Conservation (phyloP, 2,797 vertebrate genomes). For the Semotilus atromaculatus region DNA sequence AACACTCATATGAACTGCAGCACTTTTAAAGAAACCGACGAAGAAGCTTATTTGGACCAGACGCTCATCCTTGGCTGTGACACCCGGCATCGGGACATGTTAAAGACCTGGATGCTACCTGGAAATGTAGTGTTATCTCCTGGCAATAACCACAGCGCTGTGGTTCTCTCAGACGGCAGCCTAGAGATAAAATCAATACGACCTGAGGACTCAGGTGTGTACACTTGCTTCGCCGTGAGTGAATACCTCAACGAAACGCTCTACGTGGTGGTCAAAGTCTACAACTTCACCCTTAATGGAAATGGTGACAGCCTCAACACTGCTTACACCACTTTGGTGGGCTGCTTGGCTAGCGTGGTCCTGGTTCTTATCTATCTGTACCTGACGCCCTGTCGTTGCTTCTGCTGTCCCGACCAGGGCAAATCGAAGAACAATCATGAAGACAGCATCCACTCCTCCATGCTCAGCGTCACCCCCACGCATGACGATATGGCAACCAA, state of each 20-base stretch:
- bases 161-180: conserved; percentile 80
- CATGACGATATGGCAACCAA: conserved; percentile 81
- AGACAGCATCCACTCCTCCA: conserved; percentile 94
- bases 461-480: conserved; percentile 92
- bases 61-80: conserved; percentile 84
- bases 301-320: conserved; percentile 90
- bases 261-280: conserved; percentile 90
- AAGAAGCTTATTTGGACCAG: conserved; percentile 88
- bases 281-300: conserved; percentile 88
- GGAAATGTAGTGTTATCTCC: conserved; percentile 76
- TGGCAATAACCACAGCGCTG: conserved; percentile 80
- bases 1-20: conserved; percentile 88
- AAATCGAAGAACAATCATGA: conserved; percentile 83
- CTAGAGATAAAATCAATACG: conserved; percentile 80
- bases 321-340: conserved; percentile 94
- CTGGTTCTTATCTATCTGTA: conserved; percentile 97
- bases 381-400: conserved; percentile 94
- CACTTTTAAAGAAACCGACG: conserved; percentile 83
- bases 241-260: conserved; percentile 91
- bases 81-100: conserved; percentile 82
- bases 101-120: conserved; percentile 88
- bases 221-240: conserved; percentile 88
- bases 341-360: conserved; percentile 94
- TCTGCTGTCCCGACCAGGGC: conserved; percentile 82
- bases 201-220: conserved; percentile 87